Conservation (phyloP, 2,797 vertebrate species). For the Argya squamiceps region DNA sequence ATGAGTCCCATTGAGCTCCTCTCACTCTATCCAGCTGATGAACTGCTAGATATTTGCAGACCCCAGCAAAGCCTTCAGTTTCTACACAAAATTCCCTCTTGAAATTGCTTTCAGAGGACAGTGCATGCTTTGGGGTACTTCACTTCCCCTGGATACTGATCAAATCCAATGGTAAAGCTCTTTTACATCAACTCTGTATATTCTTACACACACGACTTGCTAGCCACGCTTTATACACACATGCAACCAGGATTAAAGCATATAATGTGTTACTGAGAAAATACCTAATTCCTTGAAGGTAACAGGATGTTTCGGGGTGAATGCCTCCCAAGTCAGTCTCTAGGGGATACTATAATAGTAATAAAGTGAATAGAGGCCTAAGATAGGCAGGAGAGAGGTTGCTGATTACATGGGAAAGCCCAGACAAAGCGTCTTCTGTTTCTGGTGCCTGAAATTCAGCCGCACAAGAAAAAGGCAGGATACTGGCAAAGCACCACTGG, state of each 20-base stretch:
- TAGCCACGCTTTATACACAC: background rate
- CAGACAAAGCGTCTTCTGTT: constrained; percentile 64
- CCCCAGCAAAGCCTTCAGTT: background rate
- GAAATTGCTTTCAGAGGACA: background rate
- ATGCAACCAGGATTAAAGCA: background rate
- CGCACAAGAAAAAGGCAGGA: constrained; percentile 24
- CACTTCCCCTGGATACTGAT: background rate
- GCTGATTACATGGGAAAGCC: constrained; percentile 49
- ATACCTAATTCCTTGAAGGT: constrained; percentile 16
- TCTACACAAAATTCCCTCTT: background rate
- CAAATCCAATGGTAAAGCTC: background rate
- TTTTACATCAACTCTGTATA: background rate
- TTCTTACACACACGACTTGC: background rate
- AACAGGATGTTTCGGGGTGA: constrained; percentile 19
- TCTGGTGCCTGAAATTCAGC: constrained; percentile 54
- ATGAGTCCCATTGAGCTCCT: background rate
- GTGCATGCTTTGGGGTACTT: background rate
- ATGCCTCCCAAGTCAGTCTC: constrained; percentile 14
- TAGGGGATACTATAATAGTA: constrained; percentile 21
- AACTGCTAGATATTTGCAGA: background rate
- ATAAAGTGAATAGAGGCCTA: constrained; percentile 26
- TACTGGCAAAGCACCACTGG: constrained; percentile 36
- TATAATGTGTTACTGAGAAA: background rate
- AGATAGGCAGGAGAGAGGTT: constrained; percentile 46
- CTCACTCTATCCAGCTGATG: background rate